Percentiles rank a stretch among this genome's conserved stretches.
These are phyloP conservation scores for Cryptocheilus praepositus DNA, from an alignment of 2,888 invertebrate species.

Conservation along the genomic window DNA sequence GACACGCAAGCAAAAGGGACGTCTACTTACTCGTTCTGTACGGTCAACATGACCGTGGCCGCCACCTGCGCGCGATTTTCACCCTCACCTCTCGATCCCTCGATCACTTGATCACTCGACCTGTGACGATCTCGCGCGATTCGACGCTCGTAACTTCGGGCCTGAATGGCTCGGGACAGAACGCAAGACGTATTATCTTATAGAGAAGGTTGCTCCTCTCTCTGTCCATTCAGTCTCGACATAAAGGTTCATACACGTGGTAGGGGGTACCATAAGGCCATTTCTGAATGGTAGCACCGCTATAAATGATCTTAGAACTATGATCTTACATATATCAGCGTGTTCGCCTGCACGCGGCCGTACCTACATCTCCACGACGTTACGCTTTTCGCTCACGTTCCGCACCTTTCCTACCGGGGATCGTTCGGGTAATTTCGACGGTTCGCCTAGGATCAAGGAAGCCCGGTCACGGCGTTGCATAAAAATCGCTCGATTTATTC, in stretches of 20 bases:
- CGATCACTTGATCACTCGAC: no score
- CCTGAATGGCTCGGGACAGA: conserved; percentile 54
- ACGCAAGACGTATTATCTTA: conserved; percentile 65
- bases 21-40: conserved; percentile 61
- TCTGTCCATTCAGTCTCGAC: conserved; percentile 64
- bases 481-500: no score
- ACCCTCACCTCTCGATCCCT: conserved; percentile 51
- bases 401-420: no score
- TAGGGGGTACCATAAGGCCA: conserved; percentile 57
- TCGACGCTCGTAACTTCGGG: conserved; percentile 52
- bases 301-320: conserved; percentile 52
- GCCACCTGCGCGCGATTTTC: conserved; percentile 23
- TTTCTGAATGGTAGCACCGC: conserved; percentile 61
- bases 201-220: conserved; percentile 60
- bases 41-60: conserved; percentile 61
- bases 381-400: no score
- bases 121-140: conserved; percentile 39
- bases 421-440: no score
- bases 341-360: no score
- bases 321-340: conserved; percentile 38
- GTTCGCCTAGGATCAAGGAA: no score
- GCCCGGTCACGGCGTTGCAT: no score
- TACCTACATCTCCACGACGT: no score
- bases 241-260: conserved; percentile 61
- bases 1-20: background rate